These are phyloP conservation scores for Arge pagana DNA, from an alignment of 2,888 invertebrate species.

Conservation along the genomic window DNA sequence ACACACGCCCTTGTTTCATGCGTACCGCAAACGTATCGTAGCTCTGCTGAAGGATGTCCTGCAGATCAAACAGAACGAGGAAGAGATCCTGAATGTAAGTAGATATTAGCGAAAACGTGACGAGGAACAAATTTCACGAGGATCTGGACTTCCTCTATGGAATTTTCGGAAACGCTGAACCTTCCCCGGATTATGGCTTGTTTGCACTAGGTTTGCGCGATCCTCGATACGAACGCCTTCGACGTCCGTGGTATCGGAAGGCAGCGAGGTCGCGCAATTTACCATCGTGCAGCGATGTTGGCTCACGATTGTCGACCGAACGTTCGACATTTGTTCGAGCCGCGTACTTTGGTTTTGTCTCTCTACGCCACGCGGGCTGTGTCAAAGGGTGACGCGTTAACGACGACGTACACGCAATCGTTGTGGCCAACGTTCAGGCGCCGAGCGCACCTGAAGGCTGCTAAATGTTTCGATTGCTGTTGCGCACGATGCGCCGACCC, in stretches of 20 bases:
- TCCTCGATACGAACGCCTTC: slow-evolving; percentile 74
- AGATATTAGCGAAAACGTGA: slow-evolving; percentile 45
- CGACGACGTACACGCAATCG: slow-evolving; percentile 72
- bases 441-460: slow-evolving; percentile 64
- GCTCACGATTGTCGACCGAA: slow-evolving; percentile 76
- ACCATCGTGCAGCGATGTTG: slow-evolving; percentile 70
- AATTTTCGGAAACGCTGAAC: too few relatives aligned
- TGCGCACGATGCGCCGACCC: slow-evolving; percentile 73
- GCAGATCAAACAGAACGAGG: slow-evolving; percentile 63
- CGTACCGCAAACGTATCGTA: slow-evolving; percentile 66
- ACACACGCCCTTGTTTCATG: slow-evolving; percentile 65
- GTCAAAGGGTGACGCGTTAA: slow-evolving; percentile 69
- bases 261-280: slow-evolving; percentile 62
- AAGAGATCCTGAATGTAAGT: slow-evolving; percentile 63
- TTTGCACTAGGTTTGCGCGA: slow-evolving; percentile 59
- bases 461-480: slow-evolving; percentile 72
- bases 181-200: too few relatives aligned
- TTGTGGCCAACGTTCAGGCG: slow-evolving; percentile 72
- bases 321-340: slow-evolving; percentile 69
- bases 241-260: slow-evolving; percentile 63
- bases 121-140: too few relatives aligned
- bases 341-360: slow-evolving; percentile 65
- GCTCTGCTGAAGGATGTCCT: slow-evolving; percentile 67
- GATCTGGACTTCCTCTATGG: too few relatives aligned
- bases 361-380: slow-evolving; percentile 70